Conservation (phyloP, 2,113 vertebrate species). For the Eurypyga helias region DNA sequence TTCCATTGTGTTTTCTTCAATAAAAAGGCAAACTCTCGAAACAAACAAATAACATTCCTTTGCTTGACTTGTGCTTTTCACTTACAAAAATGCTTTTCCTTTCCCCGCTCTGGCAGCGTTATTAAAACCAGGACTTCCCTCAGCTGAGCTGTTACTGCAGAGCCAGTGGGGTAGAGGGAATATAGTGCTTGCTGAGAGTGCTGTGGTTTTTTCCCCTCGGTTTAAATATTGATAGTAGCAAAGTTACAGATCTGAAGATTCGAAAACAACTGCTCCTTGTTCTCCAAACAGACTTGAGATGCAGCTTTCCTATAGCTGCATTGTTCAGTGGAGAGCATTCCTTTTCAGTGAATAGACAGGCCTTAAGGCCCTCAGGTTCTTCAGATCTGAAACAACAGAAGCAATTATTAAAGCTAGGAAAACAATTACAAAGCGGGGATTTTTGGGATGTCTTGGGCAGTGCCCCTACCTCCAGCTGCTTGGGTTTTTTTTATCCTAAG, state of each 20-base stretch:
- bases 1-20: constrained; percentile 61
- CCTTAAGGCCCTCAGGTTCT: not conserved
- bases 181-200: not conserved
- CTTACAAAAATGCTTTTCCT: not conserved
- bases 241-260: not conserved
- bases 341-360: not conserved
- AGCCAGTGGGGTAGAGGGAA: not conserved
- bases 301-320: not conserved
- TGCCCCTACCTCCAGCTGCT: not conserved
- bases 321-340: constrained; percentile 20
- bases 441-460: not conserved
- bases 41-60: constrained; percentile 65
- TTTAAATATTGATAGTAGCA: not conserved
- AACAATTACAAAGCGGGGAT: not conserved
- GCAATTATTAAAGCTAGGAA: not conserved
- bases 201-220: not conserved
- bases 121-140: constrained; percentile 6
- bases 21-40: constrained; percentile 5
- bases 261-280: not conserved
- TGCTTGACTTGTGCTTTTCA: constrained; percentile 13
- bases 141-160: not conserved
- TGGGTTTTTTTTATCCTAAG: not conserved
- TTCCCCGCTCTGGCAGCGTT: not conserved
- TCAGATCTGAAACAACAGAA: not conserved
- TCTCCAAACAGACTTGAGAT: not conserved